phyloP scores from a whole-genome alignment of 2,113 vertebrate species.

The Heliornis fulica region DNA sequence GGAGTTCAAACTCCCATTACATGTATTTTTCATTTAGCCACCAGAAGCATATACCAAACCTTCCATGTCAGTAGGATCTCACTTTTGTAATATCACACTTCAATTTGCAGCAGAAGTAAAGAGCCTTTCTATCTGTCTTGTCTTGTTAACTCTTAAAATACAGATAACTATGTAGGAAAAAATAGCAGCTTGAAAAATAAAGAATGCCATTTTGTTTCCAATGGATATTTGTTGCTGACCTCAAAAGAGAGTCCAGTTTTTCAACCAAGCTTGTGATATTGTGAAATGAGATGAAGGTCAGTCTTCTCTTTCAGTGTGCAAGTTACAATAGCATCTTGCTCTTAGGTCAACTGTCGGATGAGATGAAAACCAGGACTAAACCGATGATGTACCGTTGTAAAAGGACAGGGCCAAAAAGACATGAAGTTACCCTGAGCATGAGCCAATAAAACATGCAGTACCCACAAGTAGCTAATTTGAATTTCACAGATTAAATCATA shows the following conservation, averaged over 20 bases:
- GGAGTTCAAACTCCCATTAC: slow-evolving; percentile 21
- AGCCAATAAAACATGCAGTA: neutral
- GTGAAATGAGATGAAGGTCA: neutral
- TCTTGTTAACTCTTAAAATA: slow-evolving; percentile 20
- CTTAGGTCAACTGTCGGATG: neutral
- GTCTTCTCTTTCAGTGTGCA: neutral
- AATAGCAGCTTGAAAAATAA: neutral
- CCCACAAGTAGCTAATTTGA: neutral
- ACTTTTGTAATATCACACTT: neutral
- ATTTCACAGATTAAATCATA: neutral
- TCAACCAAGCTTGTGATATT: neutral
- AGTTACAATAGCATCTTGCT: neutral
- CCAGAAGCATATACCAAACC: neutral
- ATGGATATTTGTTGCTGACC: neutral
- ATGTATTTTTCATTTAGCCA: slow-evolving; percentile 43
- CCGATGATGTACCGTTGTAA: neutral
- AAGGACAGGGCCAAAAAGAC: neutral
- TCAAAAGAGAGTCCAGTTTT: neutral
- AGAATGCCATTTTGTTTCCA: neutral
- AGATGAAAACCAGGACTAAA: neutral
- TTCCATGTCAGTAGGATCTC: neutral
- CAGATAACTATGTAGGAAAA: neutral
- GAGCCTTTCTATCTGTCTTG: neutral
- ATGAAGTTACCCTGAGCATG: neutral
- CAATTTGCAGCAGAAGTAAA: neutral